phyloP scores from a whole-genome alignment of 2,888 invertebrate species.

The Tachina grossa region DNA sequence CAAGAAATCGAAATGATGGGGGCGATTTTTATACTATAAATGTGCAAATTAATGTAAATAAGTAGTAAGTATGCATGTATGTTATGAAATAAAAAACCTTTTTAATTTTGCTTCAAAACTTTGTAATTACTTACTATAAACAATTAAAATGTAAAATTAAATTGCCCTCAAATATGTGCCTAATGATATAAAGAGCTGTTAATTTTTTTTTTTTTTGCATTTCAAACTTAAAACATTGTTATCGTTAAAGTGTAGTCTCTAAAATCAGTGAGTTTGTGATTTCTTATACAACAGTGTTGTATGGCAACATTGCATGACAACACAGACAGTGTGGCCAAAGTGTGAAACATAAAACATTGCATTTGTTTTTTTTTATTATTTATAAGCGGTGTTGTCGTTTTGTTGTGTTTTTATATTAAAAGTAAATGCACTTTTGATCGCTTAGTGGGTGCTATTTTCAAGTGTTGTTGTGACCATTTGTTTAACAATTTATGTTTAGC shows the following conservation, averaged over 20 bases:
- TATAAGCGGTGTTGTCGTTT: conserved; percentile 50
- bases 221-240: conserved; percentile 1
- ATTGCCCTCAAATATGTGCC: background rate
- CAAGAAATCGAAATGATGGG: conserved; percentile 50
- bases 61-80: too few relatives aligned
- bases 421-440: conserved; percentile 48
- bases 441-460: conserved; percentile 52
- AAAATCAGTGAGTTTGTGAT: conserved; percentile 22
- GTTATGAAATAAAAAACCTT: background rate
- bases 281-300: conserved; percentile 42
- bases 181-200: conserved; percentile 3
- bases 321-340: conserved; percentile 43
- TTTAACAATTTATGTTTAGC: conserved; percentile 62
- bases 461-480: conserved; percentile 55
- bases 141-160: conserved; percentile 12
- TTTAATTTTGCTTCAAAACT: background rate
- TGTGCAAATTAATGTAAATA: background rate
- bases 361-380: conserved; percentile 27
- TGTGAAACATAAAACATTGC: conserved; percentile 40
- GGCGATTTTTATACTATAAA: conserved; percentile 24
- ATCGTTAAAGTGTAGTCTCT: conserved; percentile 56
- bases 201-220: background rate
- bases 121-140: conserved; percentile 36
- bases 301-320: conserved; percentile 9
- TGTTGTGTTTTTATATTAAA: conserved; percentile 10